Base-by-base conservation (phyloP, 2,797 vertebrate species). In the Myripristis murdjan region DNA sequence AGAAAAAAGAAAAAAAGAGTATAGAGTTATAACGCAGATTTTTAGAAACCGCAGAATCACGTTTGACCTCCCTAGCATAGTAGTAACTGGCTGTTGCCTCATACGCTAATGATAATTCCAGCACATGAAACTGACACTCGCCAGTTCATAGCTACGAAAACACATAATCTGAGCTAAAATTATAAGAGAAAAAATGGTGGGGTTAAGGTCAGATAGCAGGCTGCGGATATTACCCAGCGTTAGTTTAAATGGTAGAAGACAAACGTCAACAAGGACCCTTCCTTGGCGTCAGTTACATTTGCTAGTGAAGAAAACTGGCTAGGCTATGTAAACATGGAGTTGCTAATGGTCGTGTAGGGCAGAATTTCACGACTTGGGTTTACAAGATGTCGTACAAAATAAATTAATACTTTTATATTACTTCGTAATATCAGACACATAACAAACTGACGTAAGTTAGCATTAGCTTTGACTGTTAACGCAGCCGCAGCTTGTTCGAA, bases 291-390 rank as follows among this genome's bases (percentile, higher is more conserved):
- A 6, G 31, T 22, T 35, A 75, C 43, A 59, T 24, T 70, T 64
- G 77, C 74, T 86, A 87, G 20, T 82, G 62, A 60, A 31, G 44
- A 37, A 60, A 76, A 83, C 79, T 9, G n/a, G n/a, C n/a, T n/a
- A n/a, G 64, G 70, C 74, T 73, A 87, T 87, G 90, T 92, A 92
- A 91, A 91, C 90, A 92, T 62, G 51, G 49, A 79, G 66, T 33
- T 52, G 57, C 6, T 15, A 18, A 53, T 31, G 14, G 26, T 69
- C 6, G 1, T 0, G 1, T 5, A 1, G 7, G 65, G 2, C 1
- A 22, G 1, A 18, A 12, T 18, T 16, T 26, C 20, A 39, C n/a
- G 12, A 0, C 1, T 1, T 10, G 4, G 1, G 0, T 1, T 26
- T 11, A 9, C 0, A 22, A 4, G 1, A 2, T 4, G 5, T 14